Evolutionary conservation across 2,888 invertebrate genomes (phyloP).

Genomic region (Trichopoda pennipes): DNA sequence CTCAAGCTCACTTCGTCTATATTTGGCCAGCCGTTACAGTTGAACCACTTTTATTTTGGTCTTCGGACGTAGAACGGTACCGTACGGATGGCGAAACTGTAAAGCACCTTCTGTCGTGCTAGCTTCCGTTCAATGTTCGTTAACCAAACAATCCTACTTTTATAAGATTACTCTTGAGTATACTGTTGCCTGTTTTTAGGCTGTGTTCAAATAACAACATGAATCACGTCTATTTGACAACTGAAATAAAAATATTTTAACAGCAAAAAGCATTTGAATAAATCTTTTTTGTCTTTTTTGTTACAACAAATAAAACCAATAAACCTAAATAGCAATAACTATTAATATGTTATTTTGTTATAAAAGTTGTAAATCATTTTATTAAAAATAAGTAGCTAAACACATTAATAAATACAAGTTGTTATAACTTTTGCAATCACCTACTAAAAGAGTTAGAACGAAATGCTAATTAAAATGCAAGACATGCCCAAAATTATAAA

Average conservation of each 20-base stretch:
- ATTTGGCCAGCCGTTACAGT: too few relatives aligned
- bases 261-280: too few relatives aligned
- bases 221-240: conserved; percentile 23
- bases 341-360: conserved; percentile 10
- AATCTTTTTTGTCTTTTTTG: conserved; percentile 23
- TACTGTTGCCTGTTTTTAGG: conserved; percentile 42
- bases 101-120: too few relatives aligned
- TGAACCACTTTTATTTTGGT: too few relatives aligned
- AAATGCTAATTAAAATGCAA: conserved; percentile 53
- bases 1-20: too few relatives aligned
- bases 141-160: too few relatives aligned
- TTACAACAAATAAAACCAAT: background rate
- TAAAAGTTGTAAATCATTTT: conserved; percentile 36
- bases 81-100: too few relatives aligned
- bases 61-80: too few relatives aligned
- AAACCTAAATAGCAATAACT: background rate
- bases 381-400: conserved; percentile 1
- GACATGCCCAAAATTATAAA: conserved; percentile 56
- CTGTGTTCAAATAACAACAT: background rate
- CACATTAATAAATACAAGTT: conserved; percentile 2
- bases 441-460: conserved; percentile 17
- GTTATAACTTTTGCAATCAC: conserved; percentile 2
- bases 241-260: conserved; percentile 21
- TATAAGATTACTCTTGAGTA: background rate
- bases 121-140: too few relatives aligned